Evolutionary conservation across 2,797 vertebrate genomes (phyloP).

Genomic region (Morelia viridis): DNA sequence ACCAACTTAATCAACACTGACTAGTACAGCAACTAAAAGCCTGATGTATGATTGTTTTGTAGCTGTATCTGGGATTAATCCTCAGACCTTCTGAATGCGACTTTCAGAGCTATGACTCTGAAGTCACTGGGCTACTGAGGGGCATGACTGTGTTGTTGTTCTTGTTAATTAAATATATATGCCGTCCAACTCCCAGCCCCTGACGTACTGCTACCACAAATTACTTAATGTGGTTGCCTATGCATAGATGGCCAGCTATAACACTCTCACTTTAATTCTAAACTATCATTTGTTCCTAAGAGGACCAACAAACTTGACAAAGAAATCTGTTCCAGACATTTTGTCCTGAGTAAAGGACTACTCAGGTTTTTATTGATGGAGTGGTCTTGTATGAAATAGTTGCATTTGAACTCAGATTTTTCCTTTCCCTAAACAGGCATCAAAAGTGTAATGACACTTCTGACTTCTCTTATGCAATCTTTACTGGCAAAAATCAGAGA

Average conservation of each 20-base stretch:
- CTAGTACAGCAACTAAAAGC: no score
- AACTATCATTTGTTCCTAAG: background rate
- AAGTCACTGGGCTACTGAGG: no score
- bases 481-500: constrained; percentile 23
- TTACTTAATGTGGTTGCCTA: background rate
- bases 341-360: background rate
- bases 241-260: background rate
- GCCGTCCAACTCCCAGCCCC: no score
- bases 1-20: no score
- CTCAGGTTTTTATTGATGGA: background rate
- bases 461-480: constrained; percentile 7
- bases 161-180: no score
- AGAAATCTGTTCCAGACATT: background rate
- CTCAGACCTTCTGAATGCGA: no score
- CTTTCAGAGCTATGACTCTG: no score
- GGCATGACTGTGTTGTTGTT: no score
- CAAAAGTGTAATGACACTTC: background rate
- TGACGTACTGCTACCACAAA: background rate
- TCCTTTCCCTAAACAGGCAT: constrained; percentile 35
- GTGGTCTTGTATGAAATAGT: background rate
- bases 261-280: background rate
- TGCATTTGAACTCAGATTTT: background rate
- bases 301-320: background rate
- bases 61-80: no score
- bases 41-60: no score